These are phyloP conservation scores for Tetramorium alpestre DNA, from an alignment of 1,140 invertebrate genomes.

Conservation along the genomic window DNA sequence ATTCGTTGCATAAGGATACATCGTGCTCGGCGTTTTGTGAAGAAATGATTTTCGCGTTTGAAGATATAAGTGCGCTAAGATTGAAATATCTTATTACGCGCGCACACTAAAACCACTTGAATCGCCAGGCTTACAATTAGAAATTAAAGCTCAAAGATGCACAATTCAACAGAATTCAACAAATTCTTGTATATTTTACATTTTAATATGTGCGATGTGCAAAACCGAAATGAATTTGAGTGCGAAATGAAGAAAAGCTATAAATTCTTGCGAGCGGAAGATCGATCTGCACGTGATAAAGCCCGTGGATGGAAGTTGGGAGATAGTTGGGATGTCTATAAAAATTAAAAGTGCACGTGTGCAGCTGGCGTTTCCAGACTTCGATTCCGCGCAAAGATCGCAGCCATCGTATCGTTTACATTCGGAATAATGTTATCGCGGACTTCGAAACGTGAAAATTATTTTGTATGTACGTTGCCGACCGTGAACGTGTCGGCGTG, in stretches of 20 bases:
- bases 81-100: neutral
- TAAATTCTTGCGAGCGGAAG: neutral
- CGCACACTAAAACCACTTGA: neutral
- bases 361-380: neutral
- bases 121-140: neutral
- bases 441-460: neutral
- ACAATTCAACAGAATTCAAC: too few species aligned
- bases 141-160: neutral
- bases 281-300: neutral
- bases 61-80: neutral
- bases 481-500: constrained; percentile 37
- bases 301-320: too few species aligned
- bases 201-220: neutral
- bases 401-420: neutral
- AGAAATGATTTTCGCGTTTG: neutral
- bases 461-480: constrained; percentile 21
- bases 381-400: constrained; percentile 11
- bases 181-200: neutral
- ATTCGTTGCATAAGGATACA: neutral
- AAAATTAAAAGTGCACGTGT: neutral
- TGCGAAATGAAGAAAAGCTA: neutral
- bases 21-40: neutral
- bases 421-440: constrained; percentile 17
- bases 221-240: neutral
- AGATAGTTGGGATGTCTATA: neutral